Evolutionary conservation across 1,140 invertebrate species (phyloP).

Genomic region (Dreissena polymorpha): DNA sequence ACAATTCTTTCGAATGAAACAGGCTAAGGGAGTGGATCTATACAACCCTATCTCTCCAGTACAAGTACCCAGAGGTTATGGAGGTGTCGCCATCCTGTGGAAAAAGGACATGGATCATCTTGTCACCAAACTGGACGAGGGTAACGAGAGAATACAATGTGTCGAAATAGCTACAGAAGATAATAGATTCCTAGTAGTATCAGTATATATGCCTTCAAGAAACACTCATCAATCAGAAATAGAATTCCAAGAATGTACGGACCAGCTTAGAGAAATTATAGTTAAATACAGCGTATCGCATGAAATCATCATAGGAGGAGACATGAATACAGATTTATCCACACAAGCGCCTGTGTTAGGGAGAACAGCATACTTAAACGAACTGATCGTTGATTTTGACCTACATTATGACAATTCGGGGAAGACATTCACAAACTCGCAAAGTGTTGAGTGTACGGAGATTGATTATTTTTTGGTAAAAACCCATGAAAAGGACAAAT

Average conservation of each 20-base stretch:
- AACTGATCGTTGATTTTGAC: neutral
- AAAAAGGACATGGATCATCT: conserved; percentile 21
- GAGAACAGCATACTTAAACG: neutral
- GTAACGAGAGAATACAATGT: conserved; percentile 17
- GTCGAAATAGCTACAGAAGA: neutral
- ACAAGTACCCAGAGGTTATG: conserved; percentile 42
- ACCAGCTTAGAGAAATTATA: no score
- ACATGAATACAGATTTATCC: conserved; percentile 16
- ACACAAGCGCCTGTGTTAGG: neutral
- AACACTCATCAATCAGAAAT: no score
- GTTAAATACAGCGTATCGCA: neutral
- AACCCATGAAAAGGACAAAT: no score
- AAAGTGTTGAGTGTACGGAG: neutral
- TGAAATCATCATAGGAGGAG: conserved; percentile 9
- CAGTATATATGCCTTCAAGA: no score
- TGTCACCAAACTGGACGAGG: neutral
- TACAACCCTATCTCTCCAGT: conserved; percentile 18
- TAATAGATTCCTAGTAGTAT: no score
- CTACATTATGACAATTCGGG: neutral
- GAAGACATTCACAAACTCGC: conserved; percentile 1
- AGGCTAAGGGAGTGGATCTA: conserved; percentile 17
- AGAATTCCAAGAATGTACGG: no score
- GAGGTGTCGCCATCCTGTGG: conserved; percentile 34
- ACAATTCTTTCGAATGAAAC: neutral
- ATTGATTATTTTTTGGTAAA: conserved; percentile 18